Evolutionary conservation across 2,113 vertebrate genomes (phyloP).

Genomic region (Ellobius talpinus): DNA sequence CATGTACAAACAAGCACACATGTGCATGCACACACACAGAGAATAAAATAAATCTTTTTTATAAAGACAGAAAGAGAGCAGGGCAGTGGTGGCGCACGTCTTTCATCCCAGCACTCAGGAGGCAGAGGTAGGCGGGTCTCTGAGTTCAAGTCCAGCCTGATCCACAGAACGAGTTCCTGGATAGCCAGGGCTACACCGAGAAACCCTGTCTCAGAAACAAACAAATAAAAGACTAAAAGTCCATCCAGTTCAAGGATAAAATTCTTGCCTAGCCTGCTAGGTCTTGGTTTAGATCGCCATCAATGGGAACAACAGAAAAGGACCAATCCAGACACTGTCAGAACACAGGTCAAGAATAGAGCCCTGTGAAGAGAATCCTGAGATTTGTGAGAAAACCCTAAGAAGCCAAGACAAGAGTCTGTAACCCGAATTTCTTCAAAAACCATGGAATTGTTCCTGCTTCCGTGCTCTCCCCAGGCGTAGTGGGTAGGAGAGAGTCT

Average conservation of each 20-base stretch:
- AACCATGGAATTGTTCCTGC: not conserved
- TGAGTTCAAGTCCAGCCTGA: not conserved
- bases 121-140: not conserved
- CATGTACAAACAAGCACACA: not conserved
- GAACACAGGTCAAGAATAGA: not conserved
- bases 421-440: not conserved
- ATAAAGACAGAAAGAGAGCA: not conserved
- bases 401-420: not conserved
- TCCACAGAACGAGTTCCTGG: not conserved
- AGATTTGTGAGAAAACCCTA: not conserved
- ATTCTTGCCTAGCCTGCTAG: not conserved
- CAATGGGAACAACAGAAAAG: not conserved
- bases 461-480: not conserved
- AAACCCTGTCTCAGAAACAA: not conserved
- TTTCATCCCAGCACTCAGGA: not conserved
- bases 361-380: not conserved
- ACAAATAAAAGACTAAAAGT: not conserved
- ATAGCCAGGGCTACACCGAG: not conserved
- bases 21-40: not conserved
- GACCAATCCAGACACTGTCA: not conserved
- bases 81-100: not conserved
- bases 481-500: not conserved
- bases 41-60: not conserved
- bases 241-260: not conserved
- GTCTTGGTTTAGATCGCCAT: not conserved